Evolutionary conservation across 2,113 vertebrate species (phyloP).

Genomic region (Galeopterus variegatus): DNA sequence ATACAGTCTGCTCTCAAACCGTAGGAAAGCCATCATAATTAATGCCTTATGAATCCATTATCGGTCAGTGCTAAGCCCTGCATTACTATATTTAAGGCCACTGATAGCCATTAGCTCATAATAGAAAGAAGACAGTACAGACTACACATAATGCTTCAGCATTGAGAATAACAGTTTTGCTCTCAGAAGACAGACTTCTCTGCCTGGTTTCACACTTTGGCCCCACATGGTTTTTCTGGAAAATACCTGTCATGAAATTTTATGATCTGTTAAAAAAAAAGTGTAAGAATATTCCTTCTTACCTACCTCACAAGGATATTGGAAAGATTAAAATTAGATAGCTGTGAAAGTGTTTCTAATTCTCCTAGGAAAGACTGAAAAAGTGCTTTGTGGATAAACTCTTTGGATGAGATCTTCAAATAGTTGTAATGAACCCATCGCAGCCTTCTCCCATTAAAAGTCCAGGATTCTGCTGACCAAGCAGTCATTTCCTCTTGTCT

Average conservation of each 20-base stretch:
- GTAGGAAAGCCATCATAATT: conserved; percentile 25
- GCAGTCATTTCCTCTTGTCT: background rate
- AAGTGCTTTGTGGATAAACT: conserved; percentile 29
- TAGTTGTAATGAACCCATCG: background rate
- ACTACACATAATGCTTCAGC: background rate
- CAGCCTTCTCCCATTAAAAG: conserved; percentile 44
- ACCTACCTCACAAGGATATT: conserved; percentile 64
- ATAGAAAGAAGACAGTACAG: background rate
- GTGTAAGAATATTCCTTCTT: conserved; percentile 64
- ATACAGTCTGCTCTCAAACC: background rate
- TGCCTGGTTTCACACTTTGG: conserved; percentile 57
- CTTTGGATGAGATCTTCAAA: background rate
- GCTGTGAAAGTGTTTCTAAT: conserved; percentile 57
- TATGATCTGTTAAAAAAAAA: conserved; percentile 72
- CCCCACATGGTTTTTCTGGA: conserved; percentile 62
- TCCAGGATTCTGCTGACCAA: conserved; percentile 32
- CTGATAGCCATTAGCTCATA: background rate
- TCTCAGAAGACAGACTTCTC: background rate
- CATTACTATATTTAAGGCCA: background rate
- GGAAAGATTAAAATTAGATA: conserved; percentile 76
- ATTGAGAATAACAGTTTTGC: background rate
- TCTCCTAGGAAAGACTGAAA: conserved; percentile 63
- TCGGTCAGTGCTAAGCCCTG: background rate
- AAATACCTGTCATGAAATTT: conserved; percentile 72
- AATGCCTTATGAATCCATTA: background rate